These are phyloP conservation scores for Artibeus jamaicensis DNA, from an alignment of 2,797 vertebrate genomes.

Conservation along the genomic window DNA sequence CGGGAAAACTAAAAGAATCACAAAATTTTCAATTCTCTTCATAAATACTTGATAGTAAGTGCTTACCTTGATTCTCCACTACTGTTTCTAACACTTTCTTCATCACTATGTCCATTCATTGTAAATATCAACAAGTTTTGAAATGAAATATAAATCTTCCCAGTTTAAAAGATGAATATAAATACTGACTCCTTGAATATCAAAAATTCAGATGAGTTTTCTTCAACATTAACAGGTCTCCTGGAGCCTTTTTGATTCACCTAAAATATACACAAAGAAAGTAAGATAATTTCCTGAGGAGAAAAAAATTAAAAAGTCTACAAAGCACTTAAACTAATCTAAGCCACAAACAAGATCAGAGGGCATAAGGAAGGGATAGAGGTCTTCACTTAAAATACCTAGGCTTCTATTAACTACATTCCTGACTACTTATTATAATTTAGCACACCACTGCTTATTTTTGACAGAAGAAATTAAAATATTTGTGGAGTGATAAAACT, in stretches of 20 bases:
- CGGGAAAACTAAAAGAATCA: background rate
- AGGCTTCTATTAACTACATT: background rate
- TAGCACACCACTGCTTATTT: background rate
- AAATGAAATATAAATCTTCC: conserved; percentile 81
- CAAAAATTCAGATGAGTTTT: conserved; percentile 62
- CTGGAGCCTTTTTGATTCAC: conserved; percentile 61
- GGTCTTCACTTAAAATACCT: background rate
- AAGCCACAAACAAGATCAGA: background rate
- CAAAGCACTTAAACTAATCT: background rate
- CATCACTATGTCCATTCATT: conserved; percentile 98
- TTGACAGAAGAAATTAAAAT: conserved; percentile 41
- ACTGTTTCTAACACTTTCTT: conserved; percentile 96
- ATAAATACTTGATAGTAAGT: background rate
- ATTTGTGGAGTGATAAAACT: background rate
- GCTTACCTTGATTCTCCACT: conserved; percentile 96
- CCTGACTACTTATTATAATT: background rate
- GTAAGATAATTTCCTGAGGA: conserved; percentile 32
- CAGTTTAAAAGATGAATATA: conserved; percentile 73
- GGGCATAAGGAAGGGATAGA: background rate
- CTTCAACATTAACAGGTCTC: conserved; percentile 66
- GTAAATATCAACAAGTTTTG: conserved; percentile 83
- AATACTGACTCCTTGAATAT: conserved; percentile 69
- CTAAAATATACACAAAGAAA: conserved; percentile 67
- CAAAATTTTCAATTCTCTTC: background rate
- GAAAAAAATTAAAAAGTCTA: background rate